phyloP scores from a whole-genome alignment of 2,888 invertebrate genomes.

The Itoplectis maculator region DNA sequence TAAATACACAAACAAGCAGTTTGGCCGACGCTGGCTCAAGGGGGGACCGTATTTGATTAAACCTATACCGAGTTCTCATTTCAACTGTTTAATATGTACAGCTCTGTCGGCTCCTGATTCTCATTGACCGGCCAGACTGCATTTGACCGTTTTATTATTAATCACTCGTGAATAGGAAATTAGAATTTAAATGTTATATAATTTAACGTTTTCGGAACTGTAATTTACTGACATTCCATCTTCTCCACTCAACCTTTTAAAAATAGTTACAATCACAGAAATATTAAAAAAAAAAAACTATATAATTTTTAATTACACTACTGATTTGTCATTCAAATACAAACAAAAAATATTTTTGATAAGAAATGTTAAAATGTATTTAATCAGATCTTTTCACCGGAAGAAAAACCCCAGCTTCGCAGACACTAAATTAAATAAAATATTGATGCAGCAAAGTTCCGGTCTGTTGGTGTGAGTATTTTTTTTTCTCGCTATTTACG shows the following conservation, averaged over 20 bases:
- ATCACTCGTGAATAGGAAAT: not conserved
- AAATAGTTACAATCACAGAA: not conserved
- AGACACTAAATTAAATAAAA: slow-evolving; percentile 41
- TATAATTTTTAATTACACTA: not conserved
- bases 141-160: slow-evolving; percentile 3
- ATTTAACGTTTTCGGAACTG: not conserved
- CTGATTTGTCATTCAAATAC: not conserved
- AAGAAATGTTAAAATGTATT: slow-evolving; percentile 7
- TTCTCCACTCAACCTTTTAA: not conserved
- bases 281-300: not conserved
- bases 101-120: slow-evolving; percentile 3
- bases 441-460: slow-evolving; percentile 35
- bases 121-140: slow-evolving; percentile 15
- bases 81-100: slow-evolving; percentile 34
- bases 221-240: slow-evolving; percentile 6
- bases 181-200: not conserved
- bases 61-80: slow-evolving; percentile 36
- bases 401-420: slow-evolving; percentile 5
- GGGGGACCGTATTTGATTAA: slow-evolving; percentile 56
- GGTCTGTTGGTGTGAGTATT: not conserved
- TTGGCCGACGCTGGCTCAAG: not conserved
- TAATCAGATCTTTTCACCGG: slow-evolving; percentile 16
- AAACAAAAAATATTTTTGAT: too few relatives aligned
- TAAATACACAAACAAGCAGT: slow-evolving; percentile 35
- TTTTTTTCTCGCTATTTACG: slow-evolving; percentile 17